Evolutionary conservation across 2,113 vertebrate genomes (phyloP), one percentile per base, ranked within the genome.

Genomic region (Glaucomys volans): DNA sequence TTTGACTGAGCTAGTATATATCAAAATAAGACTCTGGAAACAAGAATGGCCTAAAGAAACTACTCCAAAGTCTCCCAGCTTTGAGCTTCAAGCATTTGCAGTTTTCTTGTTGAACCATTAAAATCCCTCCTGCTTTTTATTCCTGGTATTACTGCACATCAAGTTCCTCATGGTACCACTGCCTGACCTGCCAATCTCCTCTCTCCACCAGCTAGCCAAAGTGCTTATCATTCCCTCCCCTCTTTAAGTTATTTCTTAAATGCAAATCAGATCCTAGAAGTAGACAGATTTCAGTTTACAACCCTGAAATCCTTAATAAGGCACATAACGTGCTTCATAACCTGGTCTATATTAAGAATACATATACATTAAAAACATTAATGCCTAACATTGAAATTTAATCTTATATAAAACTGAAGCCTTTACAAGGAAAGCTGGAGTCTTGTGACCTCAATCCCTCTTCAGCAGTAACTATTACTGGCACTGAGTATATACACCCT

Each of bases 211-310:
- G 17, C 42, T 12, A 18, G 71, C 12, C 57, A 32, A 42, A n/a
- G 4, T 0, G 0, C 64, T 1, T 2, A 8, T 44, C 9, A 47
- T 3, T 5, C 10, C 1, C 7, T 69, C 24, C 10, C 10, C 40
- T 8, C 42, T 17, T 22, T 28, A 80, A 40, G 26, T n/a, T 5
- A 72, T 18, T 2, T 85, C 64, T 72, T 50, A 30, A 72, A 69
- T 54, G 16, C 16, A 50, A 50, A 30, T 91, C 26, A 62, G 14
- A 67, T 26, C 26, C 66, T 8, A 0, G 30, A 22, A n/a, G 64
- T 35, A 26, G 47, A 54, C 3, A 24, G 59, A 62, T 30, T 57
- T 28, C 40, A 40, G 57, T 64, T 81, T 75, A 67, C 11, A 81
- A 67, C 30, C 35, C 18, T 20, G 4, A 67, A 32, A 18, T 95